Conservation (phyloP, 2,797 vertebrate genomes). For the Urosaurus nigricauda region DNA sequence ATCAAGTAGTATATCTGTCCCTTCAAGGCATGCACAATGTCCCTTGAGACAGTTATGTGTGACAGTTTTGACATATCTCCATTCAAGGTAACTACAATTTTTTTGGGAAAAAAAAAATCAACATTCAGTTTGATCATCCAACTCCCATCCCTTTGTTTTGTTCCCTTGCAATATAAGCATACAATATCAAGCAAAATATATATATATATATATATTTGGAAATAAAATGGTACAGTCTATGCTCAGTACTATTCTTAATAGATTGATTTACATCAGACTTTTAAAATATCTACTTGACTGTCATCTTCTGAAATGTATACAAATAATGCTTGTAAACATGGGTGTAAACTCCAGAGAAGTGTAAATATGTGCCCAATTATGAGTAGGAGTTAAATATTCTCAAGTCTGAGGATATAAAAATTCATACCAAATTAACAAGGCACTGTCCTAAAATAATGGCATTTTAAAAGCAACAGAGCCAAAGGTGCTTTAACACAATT, state of each 20-base stretch:
- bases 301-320: constrained; percentile 24
- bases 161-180: constrained; percentile 35
- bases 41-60: constrained; percentile 50
- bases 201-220: constrained; percentile 20
- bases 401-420: constrained; percentile 55
- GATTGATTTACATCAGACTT: constrained; percentile 44
- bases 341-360: background rate
- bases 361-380: constrained; percentile 23
- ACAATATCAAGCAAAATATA: constrained; percentile 27
- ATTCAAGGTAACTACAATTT: constrained; percentile 51
- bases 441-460: constrained; percentile 62
- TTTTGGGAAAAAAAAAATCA: constrained; percentile 40
- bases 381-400: constrained; percentile 55
- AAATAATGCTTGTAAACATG: background rate
- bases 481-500: constrained; percentile 23
- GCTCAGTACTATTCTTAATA: constrained; percentile 42
- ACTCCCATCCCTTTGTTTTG: constrained; percentile 22
- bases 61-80: constrained; percentile 66
- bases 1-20: constrained; percentile 71
- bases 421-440: constrained; percentile 61
- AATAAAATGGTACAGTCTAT: constrained; percentile 44
- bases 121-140: constrained; percentile 66
- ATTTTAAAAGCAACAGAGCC: constrained; percentile 51
- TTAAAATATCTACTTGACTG: constrained; percentile 44
- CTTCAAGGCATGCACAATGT: constrained; percentile 69